Conservation (phyloP, 2,797 vertebrate genomes). For the Neoniphon sammara region DNA sequence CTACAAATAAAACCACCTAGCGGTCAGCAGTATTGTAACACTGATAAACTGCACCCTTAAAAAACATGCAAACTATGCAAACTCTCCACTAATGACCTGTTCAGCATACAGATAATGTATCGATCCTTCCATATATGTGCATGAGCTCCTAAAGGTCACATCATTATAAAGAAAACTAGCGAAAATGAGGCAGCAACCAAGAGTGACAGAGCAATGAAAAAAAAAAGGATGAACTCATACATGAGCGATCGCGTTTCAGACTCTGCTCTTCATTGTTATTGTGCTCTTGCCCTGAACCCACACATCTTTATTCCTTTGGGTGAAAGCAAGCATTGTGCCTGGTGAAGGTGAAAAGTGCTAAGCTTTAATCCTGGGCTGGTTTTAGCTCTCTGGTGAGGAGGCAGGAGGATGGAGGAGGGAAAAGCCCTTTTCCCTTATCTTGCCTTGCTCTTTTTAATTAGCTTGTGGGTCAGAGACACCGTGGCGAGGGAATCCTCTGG, state of each 20-base stretch:
- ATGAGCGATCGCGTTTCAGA: slow-evolving; percentile 11
- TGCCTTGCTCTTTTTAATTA: slow-evolving; percentile 58
- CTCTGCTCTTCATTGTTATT: neutral
- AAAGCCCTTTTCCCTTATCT: slow-evolving; percentile 21
- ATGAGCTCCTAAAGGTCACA: neutral
- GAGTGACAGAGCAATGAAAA: neutral
- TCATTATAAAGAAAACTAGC: slow-evolving; percentile 1
- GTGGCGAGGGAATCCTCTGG: slow-evolving; percentile 30
- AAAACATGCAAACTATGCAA: neutral
- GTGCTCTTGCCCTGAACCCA: no score
- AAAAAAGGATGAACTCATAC: neutral
- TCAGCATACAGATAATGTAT: neutral
- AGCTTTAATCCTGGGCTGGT: slow-evolving; percentile 46
- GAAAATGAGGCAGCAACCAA: slow-evolving; percentile 3
- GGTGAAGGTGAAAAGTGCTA: slow-evolving; percentile 28
- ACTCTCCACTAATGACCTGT: neutral
- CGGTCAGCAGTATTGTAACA: neutral
- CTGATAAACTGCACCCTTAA: neutral
- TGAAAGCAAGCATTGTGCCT: slow-evolving; percentile 12
- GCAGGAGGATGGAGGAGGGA: slow-evolving; percentile 7
- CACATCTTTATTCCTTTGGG: neutral
- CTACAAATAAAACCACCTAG: no score
- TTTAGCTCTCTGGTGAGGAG: slow-evolving; percentile 30
- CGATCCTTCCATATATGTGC: neutral
- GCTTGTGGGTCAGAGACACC: slow-evolving; percentile 40